phyloP scores from a whole-genome alignment of 2,113 vertebrate species.

The Myotis lucifugus region DNA sequence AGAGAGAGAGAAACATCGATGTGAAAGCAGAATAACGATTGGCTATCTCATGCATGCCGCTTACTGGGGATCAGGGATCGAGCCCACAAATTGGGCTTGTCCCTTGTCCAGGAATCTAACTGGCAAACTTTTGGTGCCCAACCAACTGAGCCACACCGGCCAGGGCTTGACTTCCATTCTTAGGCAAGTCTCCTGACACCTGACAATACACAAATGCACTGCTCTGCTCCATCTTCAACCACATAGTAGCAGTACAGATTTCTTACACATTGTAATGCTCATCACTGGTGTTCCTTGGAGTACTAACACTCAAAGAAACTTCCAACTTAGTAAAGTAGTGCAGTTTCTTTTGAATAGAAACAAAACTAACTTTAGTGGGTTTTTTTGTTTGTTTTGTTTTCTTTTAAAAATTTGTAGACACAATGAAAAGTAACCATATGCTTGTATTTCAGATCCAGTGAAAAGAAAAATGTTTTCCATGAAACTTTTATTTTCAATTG shows the following conservation, averaged over 20 bases:
- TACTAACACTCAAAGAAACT: background rate
- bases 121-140: too few species aligned
- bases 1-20: too few species aligned
- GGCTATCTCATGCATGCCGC: too few species aligned
- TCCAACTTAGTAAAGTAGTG: background rate
- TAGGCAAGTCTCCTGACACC: background rate
- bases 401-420: conserved; percentile 10
- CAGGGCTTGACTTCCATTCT: background rate
- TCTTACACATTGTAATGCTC: background rate
- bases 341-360: conserved; percentile 4
- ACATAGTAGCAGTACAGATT: background rate
- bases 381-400: background rate
- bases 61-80: too few species aligned
- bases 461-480: conserved; percentile 64
- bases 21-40: too few species aligned
- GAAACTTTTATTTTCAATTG: conserved; percentile 62
- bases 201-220: background rate
- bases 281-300: background rate
- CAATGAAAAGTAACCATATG: conserved; percentile 34
- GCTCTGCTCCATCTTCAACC: background rate
- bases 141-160: too few species aligned
- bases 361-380: background rate
- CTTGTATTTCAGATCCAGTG: conserved; percentile 56
- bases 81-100: too few species aligned
- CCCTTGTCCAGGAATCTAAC: too few species aligned